A percentile compares a stretch with the other conserved stretches of the same genome.
phyloP scores from a whole-genome alignment of 2,888 invertebrate species.

The Chromoteleia sp. region DNA sequence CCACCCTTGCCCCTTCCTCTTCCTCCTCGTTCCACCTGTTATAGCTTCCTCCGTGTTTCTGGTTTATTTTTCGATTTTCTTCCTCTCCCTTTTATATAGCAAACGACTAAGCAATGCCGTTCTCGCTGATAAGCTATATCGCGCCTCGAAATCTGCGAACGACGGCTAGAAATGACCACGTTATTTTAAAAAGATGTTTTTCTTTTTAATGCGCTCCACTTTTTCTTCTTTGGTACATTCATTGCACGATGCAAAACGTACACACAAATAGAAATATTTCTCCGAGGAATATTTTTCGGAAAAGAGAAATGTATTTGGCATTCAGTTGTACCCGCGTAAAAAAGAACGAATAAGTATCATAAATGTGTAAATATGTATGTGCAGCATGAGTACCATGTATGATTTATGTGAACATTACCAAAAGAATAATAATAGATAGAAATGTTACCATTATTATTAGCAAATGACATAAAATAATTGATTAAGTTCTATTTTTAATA shows the following conservation, averaged over 20 bases:
- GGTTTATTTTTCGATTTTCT: slow-evolving; percentile 58
- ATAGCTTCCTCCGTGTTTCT: slow-evolving; percentile 34
- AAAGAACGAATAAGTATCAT: not conserved
- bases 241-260: slow-evolving; percentile 37
- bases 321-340: slow-evolving; percentile 3
- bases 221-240: slow-evolving; percentile 46
- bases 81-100: slow-evolving; percentile 42
- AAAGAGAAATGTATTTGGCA: slow-evolving; percentile 19
- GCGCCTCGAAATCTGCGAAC: slow-evolving; percentile 72
- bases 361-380: slow-evolving; percentile 15
- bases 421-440: not conserved
- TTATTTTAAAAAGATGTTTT: slow-evolving; percentile 71
- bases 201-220: slow-evolving; percentile 50
- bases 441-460: not conserved
- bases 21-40: slow-evolving; percentile 22
- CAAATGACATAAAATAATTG: not conserved
- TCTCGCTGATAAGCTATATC: slow-evolving; percentile 75
- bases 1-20: slow-evolving; percentile 22
- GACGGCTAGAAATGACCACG: slow-evolving; percentile 70
- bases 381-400: not conserved
- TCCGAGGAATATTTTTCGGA: slow-evolving; percentile 29
- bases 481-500: too few relatives aligned
- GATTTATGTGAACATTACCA: not conserved
- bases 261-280: slow-evolving; percentile 35
- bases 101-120: slow-evolving; percentile 54